Evolutionary conservation across 2,888 invertebrate genomes (phyloP).

Genomic region (Venusia cambrica): DNA sequence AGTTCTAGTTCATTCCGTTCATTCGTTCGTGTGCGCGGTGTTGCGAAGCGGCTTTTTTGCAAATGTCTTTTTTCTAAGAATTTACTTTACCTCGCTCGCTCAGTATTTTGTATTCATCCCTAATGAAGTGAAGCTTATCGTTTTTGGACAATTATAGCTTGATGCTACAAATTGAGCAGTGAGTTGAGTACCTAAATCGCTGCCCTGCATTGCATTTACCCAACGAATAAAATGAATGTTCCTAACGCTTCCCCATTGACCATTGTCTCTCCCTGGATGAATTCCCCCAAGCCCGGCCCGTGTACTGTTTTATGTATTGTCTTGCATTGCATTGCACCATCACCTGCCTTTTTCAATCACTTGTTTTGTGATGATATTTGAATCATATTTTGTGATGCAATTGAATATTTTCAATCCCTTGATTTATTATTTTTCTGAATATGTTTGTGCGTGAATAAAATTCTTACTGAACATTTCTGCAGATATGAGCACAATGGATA

Average conservation of each 20-base stretch:
- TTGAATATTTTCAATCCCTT: too few species aligned
- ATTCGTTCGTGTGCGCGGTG: conserved; percentile 18
- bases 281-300: conserved; percentile 16
- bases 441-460: too few species aligned
- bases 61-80: conserved; percentile 6
- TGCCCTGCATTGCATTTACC: background rate
- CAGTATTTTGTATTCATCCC: background rate
- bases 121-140: conserved; percentile 3
- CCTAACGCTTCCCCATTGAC: conserved; percentile 17
- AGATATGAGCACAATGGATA: conserved; percentile 61
- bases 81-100: too few species aligned
- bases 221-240: conserved; percentile 14
- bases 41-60: conserved; percentile 27
- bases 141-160: conserved; percentile 8
- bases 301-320: conserved; percentile 20
- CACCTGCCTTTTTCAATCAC: conserved; percentile 18
- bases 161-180: conserved; percentile 20
- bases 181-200: conserved; percentile 17
- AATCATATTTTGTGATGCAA: too few species aligned
- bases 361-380: too few species aligned
- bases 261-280: conserved; percentile 8
- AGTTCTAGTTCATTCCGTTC: background rate
- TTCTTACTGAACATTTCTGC: conserved; percentile 12
- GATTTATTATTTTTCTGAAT: too few species aligned
- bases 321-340: too few species aligned